phyloP scores from a whole-genome alignment of 2,113 vertebrate genomes.

The Sardina pilchardus region DNA sequence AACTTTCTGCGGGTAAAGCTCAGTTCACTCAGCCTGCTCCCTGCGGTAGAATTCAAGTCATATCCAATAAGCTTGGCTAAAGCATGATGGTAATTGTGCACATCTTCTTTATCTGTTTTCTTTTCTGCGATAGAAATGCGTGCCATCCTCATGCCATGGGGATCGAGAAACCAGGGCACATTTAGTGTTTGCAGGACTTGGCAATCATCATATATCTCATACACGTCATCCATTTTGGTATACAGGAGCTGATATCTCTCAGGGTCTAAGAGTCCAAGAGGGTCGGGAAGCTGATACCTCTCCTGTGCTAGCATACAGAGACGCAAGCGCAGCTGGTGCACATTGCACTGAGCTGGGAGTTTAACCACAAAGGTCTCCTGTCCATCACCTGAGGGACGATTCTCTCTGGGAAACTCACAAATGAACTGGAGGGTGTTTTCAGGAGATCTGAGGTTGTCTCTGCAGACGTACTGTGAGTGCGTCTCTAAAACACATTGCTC shows the following conservation, averaged over 20 bases:
- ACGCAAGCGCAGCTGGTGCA: constrained; percentile 68
- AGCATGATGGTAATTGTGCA: constrained; percentile 43
- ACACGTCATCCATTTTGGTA: constrained; percentile 59
- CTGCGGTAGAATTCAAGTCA: constrained; percentile 60
- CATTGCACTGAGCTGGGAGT: constrained; percentile 67
- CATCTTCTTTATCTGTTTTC: constrained; percentile 53
- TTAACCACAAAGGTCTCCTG: constrained; percentile 54
- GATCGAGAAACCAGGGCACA: constrained; percentile 61
- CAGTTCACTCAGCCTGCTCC: constrained; percentile 66
- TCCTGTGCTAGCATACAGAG: constrained; percentile 65
- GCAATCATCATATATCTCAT: constrained; percentile 74
- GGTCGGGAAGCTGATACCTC: constrained; percentile 54
- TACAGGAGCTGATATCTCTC: constrained; percentile 70
- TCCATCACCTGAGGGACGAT: neutral
- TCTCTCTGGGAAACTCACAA: constrained; percentile 58
- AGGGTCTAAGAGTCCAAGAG: constrained; percentile 65
- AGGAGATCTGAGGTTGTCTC: constrained; percentile 13
- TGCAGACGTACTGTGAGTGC: neutral
- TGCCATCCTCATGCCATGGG: constrained; percentile 47
- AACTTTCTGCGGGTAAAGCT: constrained; percentile 73
- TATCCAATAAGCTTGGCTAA: constrained; percentile 68
- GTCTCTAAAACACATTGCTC: neutral
- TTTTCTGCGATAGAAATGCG: constrained; percentile 55
- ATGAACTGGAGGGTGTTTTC: constrained; percentile 65
- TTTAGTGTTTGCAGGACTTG: constrained; percentile 71